Percentiles rank a stretch among this genome's conserved stretches.
Evolutionary conservation across 2,113 vertebrate genomes (phyloP).

Genomic region (Odocoileus virginianus): DNA sequence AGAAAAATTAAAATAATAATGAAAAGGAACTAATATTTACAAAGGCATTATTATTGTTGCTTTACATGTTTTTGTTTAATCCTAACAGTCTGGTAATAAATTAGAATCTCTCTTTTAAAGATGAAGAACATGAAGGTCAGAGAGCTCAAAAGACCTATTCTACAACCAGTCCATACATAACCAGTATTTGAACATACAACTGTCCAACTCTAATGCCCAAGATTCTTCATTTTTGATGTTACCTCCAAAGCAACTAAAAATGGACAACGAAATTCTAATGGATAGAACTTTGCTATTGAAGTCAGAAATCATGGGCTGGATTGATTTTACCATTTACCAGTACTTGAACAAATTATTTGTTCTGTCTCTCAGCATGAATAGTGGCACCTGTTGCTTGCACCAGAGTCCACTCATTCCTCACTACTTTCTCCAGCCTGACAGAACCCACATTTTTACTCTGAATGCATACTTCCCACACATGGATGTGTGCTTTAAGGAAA

Average conservation of each 20-base stretch:
- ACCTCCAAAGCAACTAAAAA: constrained; percentile 16
- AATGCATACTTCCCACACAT: background rate
- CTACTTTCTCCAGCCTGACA: background rate
- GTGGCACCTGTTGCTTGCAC: background rate
- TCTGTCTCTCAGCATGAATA: background rate
- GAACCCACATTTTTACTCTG: background rate
- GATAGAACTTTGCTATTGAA: background rate
- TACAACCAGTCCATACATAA: background rate
- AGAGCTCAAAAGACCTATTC: background rate
- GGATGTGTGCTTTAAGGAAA: background rate
- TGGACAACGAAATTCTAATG: background rate
- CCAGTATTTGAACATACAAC: background rate
- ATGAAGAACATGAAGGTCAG: background rate
- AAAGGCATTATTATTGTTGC: background rate
- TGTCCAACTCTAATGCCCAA: background rate
- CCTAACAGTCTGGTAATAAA: background rate
- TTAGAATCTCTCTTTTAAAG: background rate
- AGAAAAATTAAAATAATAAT: constrained; percentile 19
- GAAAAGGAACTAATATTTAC: background rate
- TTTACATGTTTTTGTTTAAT: constrained; percentile 27
- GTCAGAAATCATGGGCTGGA: background rate
- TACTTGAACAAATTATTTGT: background rate
- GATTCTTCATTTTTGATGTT: background rate
- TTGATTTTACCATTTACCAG: background rate
- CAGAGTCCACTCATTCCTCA: background rate